Evolutionary conservation across 2,888 invertebrate species (phyloP), one percentile per base, ranked within the genome.

Genomic region (Parnassius mnemosyne): DNA sequence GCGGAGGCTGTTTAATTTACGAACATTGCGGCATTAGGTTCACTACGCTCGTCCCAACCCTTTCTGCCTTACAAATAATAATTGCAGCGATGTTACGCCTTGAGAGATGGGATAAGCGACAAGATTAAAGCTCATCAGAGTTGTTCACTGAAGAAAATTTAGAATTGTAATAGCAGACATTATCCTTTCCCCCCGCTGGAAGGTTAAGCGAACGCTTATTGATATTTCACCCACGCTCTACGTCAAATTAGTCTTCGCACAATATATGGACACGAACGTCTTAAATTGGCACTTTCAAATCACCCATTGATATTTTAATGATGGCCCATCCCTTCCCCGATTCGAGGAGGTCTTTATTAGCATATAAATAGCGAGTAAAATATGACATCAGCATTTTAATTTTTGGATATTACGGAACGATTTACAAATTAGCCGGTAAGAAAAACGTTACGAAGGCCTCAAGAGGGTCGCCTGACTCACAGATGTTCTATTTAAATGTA

Each of bases 401-500:
- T 89, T 89, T 87, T 81, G 85, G 80, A 91, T 90, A 90, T 90
- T 88, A 90, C 89, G 85, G 76, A 84, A 79, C 87, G 89, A 90
- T 91, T 90, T 90, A 87, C 89, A 90, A 91, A 91, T 90, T 91
- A 91, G 89, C 88, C 84, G 83, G 84, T 86, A 88, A 91, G 90
- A 89, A 90, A 89, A 89, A 87, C 79, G 85, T 79, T 72, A 74
- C 79, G 77, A 79, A 82, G 81, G 79, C 81, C 85, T 87, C 84
- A 77, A 85, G 89, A 87, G 90, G 90, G 89, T 87, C 83, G 86
- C 82, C 77, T 79, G 80, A 81, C 83, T 72, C 81, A 85, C 90
- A 90, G 90, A 90, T 90, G 90, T 90, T 88, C 90, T 85, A 91
- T 90, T 91, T 91, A 90, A 89, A 91, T 91, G 90, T 90, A 91